Percentiles rank a stretch among this genome's conserved stretches.
Evolutionary conservation across 92 coral and sea anemone species (phyloP).

Genomic region (Porites evermanni): DNA sequence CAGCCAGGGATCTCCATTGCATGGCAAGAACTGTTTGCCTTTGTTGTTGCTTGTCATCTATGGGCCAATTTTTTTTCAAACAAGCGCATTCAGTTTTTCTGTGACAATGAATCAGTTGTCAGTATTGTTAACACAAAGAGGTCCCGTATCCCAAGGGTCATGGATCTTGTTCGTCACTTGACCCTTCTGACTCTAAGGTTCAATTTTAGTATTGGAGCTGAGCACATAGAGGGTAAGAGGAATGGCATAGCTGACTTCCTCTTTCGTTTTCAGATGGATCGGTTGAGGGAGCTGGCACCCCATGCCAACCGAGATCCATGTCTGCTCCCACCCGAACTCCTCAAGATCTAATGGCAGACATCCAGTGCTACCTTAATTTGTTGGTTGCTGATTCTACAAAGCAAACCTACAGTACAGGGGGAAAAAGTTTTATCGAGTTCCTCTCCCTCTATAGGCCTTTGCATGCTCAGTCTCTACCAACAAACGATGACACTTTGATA

Average conservation of each 20-base stretch:
- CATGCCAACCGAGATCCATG: constrained; percentile 40
- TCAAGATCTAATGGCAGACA: constrained; percentile 15
- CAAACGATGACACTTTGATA: constrained; percentile 34
- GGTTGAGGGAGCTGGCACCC: constrained; percentile 58
- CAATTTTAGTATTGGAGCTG: constrained; percentile 48
- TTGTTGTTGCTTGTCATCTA: constrained; percentile 66
- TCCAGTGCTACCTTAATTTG: too few species aligned
- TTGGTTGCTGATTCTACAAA: too few species aligned
- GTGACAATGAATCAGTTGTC: constrained; percentile 64
- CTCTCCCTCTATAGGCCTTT: too few species aligned
- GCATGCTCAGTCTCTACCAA: constrained; percentile 17
- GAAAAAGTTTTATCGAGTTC: too few species aligned
- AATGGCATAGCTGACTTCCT: constrained; percentile 61
- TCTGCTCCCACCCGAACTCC: constrained; percentile 35
- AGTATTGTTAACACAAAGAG: constrained; percentile 57
- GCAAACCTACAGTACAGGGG: too few species aligned
- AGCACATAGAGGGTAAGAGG: constrained; percentile 65
- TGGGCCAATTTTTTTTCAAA: constrained; percentile 48
- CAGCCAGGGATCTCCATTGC: constrained; percentile 62
- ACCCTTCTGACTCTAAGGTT: constrained; percentile 50
- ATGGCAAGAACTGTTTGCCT: constrained; percentile 71
- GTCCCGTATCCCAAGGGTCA: constrained; percentile 64
- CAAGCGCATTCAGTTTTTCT: constrained; percentile 50
- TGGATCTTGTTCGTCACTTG: constrained; percentile 57
- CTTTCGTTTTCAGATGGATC: constrained; percentile 64